These are phyloP conservation scores for Rhynchomys soricoides DNA, from an alignment of 2,113 vertebrate species.

Conservation along the genomic window DNA sequence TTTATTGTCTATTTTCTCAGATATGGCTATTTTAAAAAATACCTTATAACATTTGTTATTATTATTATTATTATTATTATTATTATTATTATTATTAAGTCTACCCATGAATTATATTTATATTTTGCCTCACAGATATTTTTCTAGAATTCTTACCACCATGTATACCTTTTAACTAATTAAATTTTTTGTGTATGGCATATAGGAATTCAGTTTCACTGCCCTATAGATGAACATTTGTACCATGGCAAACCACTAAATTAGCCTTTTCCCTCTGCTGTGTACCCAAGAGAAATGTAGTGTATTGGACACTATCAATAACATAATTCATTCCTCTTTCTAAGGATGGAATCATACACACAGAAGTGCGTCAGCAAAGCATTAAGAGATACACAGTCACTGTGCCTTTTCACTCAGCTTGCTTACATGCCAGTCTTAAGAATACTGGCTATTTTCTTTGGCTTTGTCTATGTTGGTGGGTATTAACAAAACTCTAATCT, in stretches of 20 bases:
- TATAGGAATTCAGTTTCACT: background rate
- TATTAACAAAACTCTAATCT: background rate
- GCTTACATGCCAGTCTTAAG: background rate
- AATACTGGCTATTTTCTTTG: background rate
- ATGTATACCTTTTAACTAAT: background rate
- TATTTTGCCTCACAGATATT: background rate
- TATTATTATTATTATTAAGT: background rate
- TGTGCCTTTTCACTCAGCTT: background rate
- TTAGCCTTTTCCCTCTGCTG: background rate
- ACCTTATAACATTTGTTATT: background rate
- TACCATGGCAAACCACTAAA: background rate
- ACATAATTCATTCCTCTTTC: background rate
- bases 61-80: background rate
- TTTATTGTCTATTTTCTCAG: conserved; percentile 3
- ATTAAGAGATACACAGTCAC: background rate
- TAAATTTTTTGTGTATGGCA: background rate
- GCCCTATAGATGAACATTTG: background rate
- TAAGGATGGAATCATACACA: background rate
- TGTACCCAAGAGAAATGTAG: background rate
- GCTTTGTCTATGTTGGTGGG: background rate
- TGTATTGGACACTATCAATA: background rate
- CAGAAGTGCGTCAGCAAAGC: background rate
- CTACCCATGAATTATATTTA: background rate
- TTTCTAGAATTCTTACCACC: conserved; percentile 40
- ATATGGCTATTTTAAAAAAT: background rate